These are phyloP conservation scores for Apoderus coryli DNA, from an alignment of 2,888 invertebrate genomes.

Conservation along the genomic window DNA sequence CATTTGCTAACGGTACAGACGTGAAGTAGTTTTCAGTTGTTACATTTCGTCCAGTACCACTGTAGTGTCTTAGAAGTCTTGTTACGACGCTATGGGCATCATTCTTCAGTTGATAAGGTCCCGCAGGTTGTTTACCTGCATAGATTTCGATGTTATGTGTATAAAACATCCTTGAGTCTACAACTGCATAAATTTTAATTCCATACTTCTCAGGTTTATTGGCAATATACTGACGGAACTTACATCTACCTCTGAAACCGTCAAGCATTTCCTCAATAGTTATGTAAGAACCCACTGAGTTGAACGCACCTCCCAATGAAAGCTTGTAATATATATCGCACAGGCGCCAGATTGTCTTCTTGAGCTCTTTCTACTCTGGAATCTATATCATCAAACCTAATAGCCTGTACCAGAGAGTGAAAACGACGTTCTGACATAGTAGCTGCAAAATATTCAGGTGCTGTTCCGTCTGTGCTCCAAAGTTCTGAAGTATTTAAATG, in stretches of 20 bases:
- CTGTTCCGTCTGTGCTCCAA: slow-evolving; percentile 19
- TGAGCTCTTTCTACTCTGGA: slow-evolving; percentile 13
- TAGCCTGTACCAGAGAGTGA: slow-evolving; percentile 14
- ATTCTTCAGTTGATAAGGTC: slow-evolving; percentile 15
- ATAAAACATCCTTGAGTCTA: slow-evolving; percentile 20
- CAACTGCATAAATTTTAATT: slow-evolving; percentile 20
- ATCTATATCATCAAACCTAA: slow-evolving; percentile 18
- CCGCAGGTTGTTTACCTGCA: slow-evolving; percentile 20
- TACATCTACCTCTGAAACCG: slow-evolving; percentile 20
- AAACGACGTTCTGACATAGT: slow-evolving; percentile 19
- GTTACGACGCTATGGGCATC: slow-evolving; percentile 17
- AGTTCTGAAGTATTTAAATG: slow-evolving; percentile 16
- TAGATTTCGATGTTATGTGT: slow-evolving; percentile 21
- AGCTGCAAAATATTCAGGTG: slow-evolving; percentile 20
- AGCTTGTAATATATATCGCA: slow-evolving; percentile 19
- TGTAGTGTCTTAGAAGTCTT: slow-evolving; percentile 10
- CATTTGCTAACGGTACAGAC: slow-evolving; percentile 12
- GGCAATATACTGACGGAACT: slow-evolving; percentile 23
- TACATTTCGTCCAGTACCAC: slow-evolving; percentile 17
- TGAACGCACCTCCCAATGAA: slow-evolving; percentile 21
- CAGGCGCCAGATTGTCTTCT: slow-evolving; percentile 18
- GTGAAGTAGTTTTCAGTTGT: slow-evolving; percentile 17
- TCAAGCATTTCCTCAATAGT: slow-evolving; percentile 21
- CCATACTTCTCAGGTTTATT: slow-evolving; percentile 23
- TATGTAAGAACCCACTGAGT: slow-evolving; percentile 17